Evolutionary conservation across 2,797 vertebrate genomes (phyloP).

Genomic region (Phoxinus dragarum): DNA sequence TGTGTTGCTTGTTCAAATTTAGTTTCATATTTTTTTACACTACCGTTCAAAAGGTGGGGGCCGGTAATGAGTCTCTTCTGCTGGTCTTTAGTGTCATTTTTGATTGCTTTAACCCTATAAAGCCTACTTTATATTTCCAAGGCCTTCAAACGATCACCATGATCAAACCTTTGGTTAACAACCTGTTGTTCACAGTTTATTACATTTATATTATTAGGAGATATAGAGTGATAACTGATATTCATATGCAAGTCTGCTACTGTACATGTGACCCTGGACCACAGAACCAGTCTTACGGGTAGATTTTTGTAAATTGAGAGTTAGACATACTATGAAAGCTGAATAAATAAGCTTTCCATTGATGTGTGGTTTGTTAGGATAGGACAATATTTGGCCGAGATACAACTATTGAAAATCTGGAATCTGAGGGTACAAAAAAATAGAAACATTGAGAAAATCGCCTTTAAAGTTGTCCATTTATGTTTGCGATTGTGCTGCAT

Average conservation of each 20-base stretch:
- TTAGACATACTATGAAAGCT: too few species aligned
- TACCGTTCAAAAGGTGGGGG: not conserved
- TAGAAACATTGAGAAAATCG: too few species aligned
- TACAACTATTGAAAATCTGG: too few species aligned
- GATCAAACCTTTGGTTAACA: not conserved
- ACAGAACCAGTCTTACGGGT: too few species aligned
- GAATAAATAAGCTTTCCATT: too few species aligned
- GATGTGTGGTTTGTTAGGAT: too few species aligned
- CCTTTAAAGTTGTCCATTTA: too few species aligned
- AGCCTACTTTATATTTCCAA: not conserved
- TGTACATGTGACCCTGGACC: too few species aligned
- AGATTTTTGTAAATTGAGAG: too few species aligned
- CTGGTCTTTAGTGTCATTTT: not conserved
- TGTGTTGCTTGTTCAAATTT: not conserved
- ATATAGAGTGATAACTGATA: not conserved
- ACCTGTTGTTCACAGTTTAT: not conserved
- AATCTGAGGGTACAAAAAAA: too few species aligned
- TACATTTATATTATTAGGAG: not conserved
- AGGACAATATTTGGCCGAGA: too few species aligned
- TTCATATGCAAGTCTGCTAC: not conserved
- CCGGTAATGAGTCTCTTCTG: not conserved
- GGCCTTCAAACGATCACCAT: not conserved
- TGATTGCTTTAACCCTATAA: not conserved
- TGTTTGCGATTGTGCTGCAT: too few species aligned
- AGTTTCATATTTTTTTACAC: not conserved